Percentiles rank a stretch among this genome's conserved stretches.
Conservation (phyloP, 2,888 invertebrate genomes). For the Thymelicus acteon region DNA sequence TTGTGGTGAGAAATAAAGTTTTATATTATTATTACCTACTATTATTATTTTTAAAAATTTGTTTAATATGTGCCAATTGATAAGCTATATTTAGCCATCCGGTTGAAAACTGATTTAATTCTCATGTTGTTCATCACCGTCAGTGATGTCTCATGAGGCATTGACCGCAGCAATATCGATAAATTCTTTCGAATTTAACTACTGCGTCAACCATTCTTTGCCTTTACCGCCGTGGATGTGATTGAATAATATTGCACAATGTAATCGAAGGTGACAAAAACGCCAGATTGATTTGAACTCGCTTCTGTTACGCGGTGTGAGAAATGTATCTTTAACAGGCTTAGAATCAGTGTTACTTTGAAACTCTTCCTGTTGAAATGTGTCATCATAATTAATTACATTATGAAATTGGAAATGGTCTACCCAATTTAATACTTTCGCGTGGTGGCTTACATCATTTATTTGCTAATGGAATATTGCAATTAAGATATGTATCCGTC, state of each 20-base stretch:
- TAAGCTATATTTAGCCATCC: no score
- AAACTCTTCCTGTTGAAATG: neutral
- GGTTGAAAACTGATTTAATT: no score
- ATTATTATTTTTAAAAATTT: no score
- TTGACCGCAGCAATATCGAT: neutral
- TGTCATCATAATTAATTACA: slow-evolving; percentile 11
- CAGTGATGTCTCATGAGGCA: no score
- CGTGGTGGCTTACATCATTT: no score
- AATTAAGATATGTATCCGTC: no score
- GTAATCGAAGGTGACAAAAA: slow-evolving; percentile 1
- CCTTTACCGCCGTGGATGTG: neutral
- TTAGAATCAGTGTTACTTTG: neutral
- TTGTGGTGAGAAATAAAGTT: no score
- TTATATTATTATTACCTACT: no score
- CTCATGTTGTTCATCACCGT: no score
- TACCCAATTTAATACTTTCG: neutral
- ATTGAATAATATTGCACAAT: slow-evolving; percentile 9
- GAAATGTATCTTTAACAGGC: neutral
- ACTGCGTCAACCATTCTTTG: neutral
- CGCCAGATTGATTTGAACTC: neutral
- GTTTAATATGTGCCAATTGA: no score
- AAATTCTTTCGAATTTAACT: neutral
- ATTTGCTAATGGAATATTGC: no score
- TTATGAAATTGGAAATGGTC: neutral
- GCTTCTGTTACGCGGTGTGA: slow-evolving; percentile 5